Percentiles rank a stretch among this genome's conserved stretches.
Conservation (phyloP, 2,797 vertebrate species). For the Sandelia bainsii region DNA sequence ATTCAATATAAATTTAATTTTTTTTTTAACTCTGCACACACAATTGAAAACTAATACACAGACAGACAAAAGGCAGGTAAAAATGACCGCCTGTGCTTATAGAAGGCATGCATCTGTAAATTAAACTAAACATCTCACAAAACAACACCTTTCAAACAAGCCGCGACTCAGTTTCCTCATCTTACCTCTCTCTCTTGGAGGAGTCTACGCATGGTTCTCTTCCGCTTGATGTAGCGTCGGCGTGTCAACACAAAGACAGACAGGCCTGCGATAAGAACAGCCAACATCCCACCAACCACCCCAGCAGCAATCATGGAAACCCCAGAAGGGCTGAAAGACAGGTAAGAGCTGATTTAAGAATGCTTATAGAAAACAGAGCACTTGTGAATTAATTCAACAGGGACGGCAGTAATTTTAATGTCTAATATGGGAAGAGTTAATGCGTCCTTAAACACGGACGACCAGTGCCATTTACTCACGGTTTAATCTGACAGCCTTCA, state of each 20-base stretch:
- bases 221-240: slow-evolving; percentile 92
- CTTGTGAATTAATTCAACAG: slow-evolving; percentile 21
- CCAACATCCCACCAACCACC: slow-evolving; percentile 91
- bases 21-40: not conserved
- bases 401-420: not conserved
- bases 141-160: not conserved
- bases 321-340: slow-evolving; percentile 72
- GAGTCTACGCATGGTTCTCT: slow-evolving; percentile 92
- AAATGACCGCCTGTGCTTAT: not conserved
- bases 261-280: slow-evolving; percentile 86
- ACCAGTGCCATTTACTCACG: slow-evolving; percentile 76
- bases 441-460: not conserved
- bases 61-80: not conserved
- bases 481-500: slow-evolving; percentile 83
- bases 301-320: slow-evolving; percentile 91
- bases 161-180: not conserved
- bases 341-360: slow-evolving; percentile 11
- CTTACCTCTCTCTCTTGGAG: slow-evolving; percentile 95
- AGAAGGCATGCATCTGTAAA: not conserved
- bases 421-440: not conserved
- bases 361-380: slow-evolving; percentile 24
- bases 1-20: not conserved
- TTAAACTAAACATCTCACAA: not conserved
- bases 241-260: slow-evolving; percentile 90
- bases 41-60: not conserved